Evolutionary conservation across 2,888 invertebrate genomes (phyloP).

Genomic region (Zygaena filipendulae): DNA sequence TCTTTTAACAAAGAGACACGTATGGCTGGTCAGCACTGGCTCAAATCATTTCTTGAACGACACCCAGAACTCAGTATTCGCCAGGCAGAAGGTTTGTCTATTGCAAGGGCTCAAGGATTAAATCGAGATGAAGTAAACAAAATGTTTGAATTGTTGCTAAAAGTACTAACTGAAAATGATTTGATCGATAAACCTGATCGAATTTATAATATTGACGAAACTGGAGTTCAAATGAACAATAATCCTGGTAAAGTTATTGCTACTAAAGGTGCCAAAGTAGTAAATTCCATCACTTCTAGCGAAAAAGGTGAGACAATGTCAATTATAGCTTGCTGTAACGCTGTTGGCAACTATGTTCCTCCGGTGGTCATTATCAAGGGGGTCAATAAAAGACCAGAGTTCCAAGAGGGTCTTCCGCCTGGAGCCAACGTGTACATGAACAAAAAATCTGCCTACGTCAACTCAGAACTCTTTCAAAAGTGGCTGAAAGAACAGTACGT

Average conservation of each 20-base stretch:
- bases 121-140: conserved; percentile 20
- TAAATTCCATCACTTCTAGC: conserved; percentile 13
- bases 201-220: conserved; percentile 33
- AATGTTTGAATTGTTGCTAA: conserved; percentile 19
- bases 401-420: conserved; percentile 16
- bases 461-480: conserved; percentile 19
- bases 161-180: conserved; percentile 20
- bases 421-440: conserved; percentile 18
- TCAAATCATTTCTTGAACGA: conserved; percentile 2
- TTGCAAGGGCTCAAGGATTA: conserved; percentile 19
- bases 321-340: conserved; percentile 19
- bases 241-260: conserved; percentile 28
- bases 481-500: conserved; percentile 15
- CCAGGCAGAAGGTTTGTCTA: conserved; percentile 24
- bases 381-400: conserved; percentile 20
- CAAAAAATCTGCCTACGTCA: conserved; percentile 21
- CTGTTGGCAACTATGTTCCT: conserved; percentile 18
- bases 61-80: conserved; percentile 18
- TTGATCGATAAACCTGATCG: conserved; percentile 20
- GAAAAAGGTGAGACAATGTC: conserved; percentile 25
- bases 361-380: conserved; percentile 18
- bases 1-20: conserved; percentile 3
- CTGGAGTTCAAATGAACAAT: conserved; percentile 30
- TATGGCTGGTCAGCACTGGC: conserved; percentile 5
- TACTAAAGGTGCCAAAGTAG: conserved; percentile 23